Evolutionary conservation across 2,113 vertebrate genomes (phyloP).

Genomic region (Martes martes): DNA sequence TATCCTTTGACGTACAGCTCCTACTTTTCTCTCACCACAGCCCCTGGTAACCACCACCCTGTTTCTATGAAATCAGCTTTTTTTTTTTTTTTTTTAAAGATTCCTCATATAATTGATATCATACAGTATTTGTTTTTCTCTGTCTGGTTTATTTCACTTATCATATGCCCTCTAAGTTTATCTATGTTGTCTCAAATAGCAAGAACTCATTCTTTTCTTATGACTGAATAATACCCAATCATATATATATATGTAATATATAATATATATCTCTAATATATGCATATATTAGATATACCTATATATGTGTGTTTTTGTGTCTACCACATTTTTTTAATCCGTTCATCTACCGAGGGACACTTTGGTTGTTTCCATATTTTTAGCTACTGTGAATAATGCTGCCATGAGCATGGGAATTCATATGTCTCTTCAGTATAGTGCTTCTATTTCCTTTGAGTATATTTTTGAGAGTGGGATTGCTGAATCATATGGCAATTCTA

Average conservation of each 20-base stretch:
- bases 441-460: neutral
- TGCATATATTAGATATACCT: neutral
- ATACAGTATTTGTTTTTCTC: neutral
- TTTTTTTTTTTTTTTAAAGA: neutral
- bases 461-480: neutral
- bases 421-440: neutral
- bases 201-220: neutral
- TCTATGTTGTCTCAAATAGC: neutral
- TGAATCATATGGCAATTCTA: neutral
- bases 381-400: neutral
- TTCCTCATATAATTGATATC: neutral
- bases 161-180: neutral
- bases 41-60: neutral
- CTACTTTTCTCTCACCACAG: neutral
- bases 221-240: neutral
- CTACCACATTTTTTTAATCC: neutral
- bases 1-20: neutral
- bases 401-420: neutral
- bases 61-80: neutral
- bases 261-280: neutral
- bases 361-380: neutral
- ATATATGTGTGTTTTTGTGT: neutral
- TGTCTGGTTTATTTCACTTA: neutral
- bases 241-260: neutral
- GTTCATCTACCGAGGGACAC: neutral